Base-by-base conservation (phyloP, 2,797 vertebrate genomes). In the Clarias pachynema region DNA sequence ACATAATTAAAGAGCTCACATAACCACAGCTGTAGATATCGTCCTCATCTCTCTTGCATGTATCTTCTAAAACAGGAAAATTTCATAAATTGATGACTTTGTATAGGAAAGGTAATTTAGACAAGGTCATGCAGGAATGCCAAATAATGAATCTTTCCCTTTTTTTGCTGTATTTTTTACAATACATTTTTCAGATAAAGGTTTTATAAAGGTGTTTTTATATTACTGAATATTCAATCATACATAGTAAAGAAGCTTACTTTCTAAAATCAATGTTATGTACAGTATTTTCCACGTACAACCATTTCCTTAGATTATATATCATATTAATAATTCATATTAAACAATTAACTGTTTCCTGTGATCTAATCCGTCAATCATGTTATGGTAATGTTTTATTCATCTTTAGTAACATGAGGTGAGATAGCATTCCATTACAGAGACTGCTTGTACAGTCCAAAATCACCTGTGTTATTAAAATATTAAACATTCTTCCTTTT, bases 41-140 rank as follows among this genome's bases (percentile, higher is more conserved):
- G 91, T 91, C 80, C 89, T 93, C 59, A 82, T 79, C 20, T 89
- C 88, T 88, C 88, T 89, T 1, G 86, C 88, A 63, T 91, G 91
- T 57, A 77, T 79, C 57, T 82, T 77, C 88, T 89, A 82, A 15
- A 68, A 37, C 1, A 5, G 12, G 16, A 65, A 68, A 49, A 37
- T 16, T 26, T n/a, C 34, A 6, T 12, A 60, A 12, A 59, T 77
- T 1, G 10, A 75, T 31, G 24, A 56, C 29, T 44, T 73, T 70
- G 34, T 70, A 6, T 70, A 34, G 22, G 68, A 40, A 24, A 74
- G 14, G 4, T 18, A 26, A 18, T n/a, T 44, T 44, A 44, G 44
- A 44, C 5, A 44, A 53, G n/a, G 49, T 75, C n/a, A 29, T 29
- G 18, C 49, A 57, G 15, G 15, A 56, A 7, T 40, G 26, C 49